phyloP scores from a whole-genome alignment of 2,797 vertebrate species.

The Monodelphis domestica region DNA sequence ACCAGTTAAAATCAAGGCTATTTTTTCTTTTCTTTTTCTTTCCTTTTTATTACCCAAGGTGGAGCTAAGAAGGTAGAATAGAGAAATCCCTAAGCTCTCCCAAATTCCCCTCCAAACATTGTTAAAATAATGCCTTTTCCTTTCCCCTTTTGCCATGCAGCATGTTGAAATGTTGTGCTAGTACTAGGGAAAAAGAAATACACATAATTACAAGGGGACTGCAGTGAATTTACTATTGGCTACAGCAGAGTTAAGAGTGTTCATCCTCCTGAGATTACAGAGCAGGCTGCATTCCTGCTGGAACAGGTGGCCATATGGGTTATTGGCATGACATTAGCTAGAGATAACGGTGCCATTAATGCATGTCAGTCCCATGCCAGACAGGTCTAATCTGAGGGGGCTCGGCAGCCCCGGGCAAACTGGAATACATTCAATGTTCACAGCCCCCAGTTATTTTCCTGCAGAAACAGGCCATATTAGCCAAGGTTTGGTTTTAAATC shows the following conservation, averaged over 20 bases:
- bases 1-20: background rate
- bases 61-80: no score
- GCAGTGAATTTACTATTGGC: constrained; percentile 3
- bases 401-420: constrained; percentile 77
- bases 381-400: constrained; percentile 78
- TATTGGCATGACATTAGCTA: constrained; percentile 78
- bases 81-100: no score
- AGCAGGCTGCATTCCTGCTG: constrained; percentile 53
- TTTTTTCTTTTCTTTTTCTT: background rate
- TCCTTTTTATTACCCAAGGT: no score
- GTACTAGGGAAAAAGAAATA: background rate
- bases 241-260: background rate
- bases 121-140: background rate
- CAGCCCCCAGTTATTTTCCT: constrained; percentile 54
- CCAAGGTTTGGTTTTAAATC: constrained; percentile 70
- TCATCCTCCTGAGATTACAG: constrained; percentile 29
- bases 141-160: background rate
- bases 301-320: constrained; percentile 68
- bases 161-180: background rate
- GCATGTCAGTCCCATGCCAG: constrained; percentile 73
- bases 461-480: constrained; percentile 65
- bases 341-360: constrained; percentile 72
- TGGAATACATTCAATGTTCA: constrained; percentile 69
- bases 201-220: background rate
- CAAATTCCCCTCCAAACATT: no score